Evolutionary conservation across 1,140 invertebrate genomes (phyloP).

Genomic region (Bursaphelenchus mucronatus): DNA sequence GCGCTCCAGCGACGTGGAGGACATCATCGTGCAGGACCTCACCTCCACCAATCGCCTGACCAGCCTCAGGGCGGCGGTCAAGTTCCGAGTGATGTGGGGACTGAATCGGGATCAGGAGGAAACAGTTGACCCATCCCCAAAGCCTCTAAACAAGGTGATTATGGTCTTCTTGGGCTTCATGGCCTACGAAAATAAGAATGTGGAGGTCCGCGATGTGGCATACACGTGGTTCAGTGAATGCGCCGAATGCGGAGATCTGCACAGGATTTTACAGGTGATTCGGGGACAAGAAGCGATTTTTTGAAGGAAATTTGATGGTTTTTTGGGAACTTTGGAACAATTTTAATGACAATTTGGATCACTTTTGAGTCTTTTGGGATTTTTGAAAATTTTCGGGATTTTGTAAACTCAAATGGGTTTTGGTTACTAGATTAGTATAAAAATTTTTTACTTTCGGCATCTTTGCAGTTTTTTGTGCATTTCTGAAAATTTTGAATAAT

Average conservation of each 20-base stretch:
- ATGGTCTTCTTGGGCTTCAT: slow-evolving; percentile 58
- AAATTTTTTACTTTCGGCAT: too few relatives aligned
- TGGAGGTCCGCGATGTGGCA: slow-evolving; percentile 48
- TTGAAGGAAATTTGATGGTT: background rate
- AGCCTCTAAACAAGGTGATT: slow-evolving; percentile 37
- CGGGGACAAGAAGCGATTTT: slow-evolving; percentile 64
- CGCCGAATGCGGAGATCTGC: slow-evolving; percentile 70
- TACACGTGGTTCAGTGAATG: slow-evolving; percentile 68
- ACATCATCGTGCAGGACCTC: slow-evolving; percentile 52
- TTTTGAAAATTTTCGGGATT: too few relatives aligned
- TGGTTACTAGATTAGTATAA: too few relatives aligned
- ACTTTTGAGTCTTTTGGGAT: too few relatives aligned
- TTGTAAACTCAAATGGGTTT: too few relatives aligned
- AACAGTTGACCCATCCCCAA: slow-evolving; percentile 7
- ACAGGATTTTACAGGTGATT: slow-evolving; percentile 70
- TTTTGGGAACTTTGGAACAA: background rate
- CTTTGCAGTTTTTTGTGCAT: slow-evolving; percentile 1
- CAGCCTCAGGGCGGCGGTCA: slow-evolving; percentile 44
- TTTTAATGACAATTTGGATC: slow-evolving; percentile 65
- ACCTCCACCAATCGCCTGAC: slow-evolving; percentile 37
- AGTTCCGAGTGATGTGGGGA: slow-evolving; percentile 52
- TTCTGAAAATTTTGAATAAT: background rate
- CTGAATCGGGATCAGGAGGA: slow-evolving; percentile 39
- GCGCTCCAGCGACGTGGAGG: slow-evolving; percentile 54
- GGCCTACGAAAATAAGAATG: slow-evolving; percentile 44